Evolutionary conservation across 2,888 invertebrate genomes (phyloP), one percentile per base, ranked within the genome.

Genomic region (Agonopterix arenella): DNA sequence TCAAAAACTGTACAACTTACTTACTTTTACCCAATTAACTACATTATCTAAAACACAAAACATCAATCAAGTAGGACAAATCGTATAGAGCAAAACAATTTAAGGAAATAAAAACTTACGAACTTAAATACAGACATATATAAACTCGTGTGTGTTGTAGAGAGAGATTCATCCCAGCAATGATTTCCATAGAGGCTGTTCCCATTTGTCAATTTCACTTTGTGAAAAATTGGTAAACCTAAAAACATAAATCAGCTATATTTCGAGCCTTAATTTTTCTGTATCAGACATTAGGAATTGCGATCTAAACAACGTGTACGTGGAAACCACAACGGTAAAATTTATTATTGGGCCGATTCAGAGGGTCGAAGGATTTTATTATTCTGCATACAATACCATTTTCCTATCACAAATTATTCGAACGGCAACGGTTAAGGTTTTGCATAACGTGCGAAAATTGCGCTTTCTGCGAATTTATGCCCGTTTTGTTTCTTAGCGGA

Each of bases 371-470:
- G 73, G 70, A 76, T 84, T 84, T 83, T 83, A 82, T 85, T 84
- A 84, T 84, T 84, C 82, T 80, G 78, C 82, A 85, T 82, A 81
- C 83, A 85, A 84, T 84, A 79, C 79, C 80, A 81, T 85, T 84
- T 84, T 80, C 80, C 79, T 80, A 83, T 84, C 76, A 78, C 81
- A 82, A 84, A 84, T 86, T 84, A 84, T 83, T 77, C 76, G 68
- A 76, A 76, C 71, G 72, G 76, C 72, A 73, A 68, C 68, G 73
- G 78, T 71, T 75, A 76, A 76, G 80, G 79, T 77, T 84, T 82
- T 73, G 80, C 77, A 74, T 80, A 80, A 78, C 75, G 74, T 72
- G 78, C 77, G 74, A 80, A 80, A 84, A 81, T 80, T 79, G 75
- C 66, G 72, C 70, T 74, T 66, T 66, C 63, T 63, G 64, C 59